phyloP scores from a whole-genome alignment of 2,888 invertebrate genomes.

The Agonum fuliginosum region DNA sequence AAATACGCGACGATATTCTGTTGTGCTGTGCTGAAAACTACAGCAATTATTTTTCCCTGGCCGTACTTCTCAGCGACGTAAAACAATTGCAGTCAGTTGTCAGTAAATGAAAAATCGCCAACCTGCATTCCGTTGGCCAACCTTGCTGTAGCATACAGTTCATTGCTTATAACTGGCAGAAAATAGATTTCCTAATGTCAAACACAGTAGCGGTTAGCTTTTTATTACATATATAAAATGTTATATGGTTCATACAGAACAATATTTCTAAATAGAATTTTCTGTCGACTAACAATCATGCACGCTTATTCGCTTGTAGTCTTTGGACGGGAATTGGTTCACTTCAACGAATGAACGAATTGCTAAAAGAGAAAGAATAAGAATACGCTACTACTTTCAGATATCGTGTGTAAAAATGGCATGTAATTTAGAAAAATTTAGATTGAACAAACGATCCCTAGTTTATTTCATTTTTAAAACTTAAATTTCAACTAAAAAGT shows the following conservation, averaged over 20 bases:
- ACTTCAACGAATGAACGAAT: slow-evolving; percentile 6
- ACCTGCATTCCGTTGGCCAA: slow-evolving; percentile 41
- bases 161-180: slow-evolving; percentile 49
- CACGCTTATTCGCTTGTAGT: slow-evolving; percentile 24
- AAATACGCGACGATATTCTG: neutral
- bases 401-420: no score
- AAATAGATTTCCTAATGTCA: slow-evolving; percentile 69
- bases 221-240: slow-evolving; percentile 69
- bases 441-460: no score
- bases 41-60: slow-evolving; percentile 30
- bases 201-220: slow-evolving; percentile 67
- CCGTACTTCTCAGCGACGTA: slow-evolving; percentile 29
- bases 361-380: no score
- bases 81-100: slow-evolving; percentile 42
- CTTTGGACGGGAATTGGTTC: neutral
- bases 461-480: no score
- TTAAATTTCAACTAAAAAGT: no score
- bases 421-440: no score
- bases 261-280: slow-evolving; percentile 69
- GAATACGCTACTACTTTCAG: no score
- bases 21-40: neutral
- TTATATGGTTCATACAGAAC: slow-evolving; percentile 69
- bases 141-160: slow-evolving; percentile 33
- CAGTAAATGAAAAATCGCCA: slow-evolving; percentile 49
- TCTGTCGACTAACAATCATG: slow-evolving; percentile 55